Conservation (phyloP, 2,888 invertebrate genomes). For the Elaeidobius kamerunicus region DNA sequence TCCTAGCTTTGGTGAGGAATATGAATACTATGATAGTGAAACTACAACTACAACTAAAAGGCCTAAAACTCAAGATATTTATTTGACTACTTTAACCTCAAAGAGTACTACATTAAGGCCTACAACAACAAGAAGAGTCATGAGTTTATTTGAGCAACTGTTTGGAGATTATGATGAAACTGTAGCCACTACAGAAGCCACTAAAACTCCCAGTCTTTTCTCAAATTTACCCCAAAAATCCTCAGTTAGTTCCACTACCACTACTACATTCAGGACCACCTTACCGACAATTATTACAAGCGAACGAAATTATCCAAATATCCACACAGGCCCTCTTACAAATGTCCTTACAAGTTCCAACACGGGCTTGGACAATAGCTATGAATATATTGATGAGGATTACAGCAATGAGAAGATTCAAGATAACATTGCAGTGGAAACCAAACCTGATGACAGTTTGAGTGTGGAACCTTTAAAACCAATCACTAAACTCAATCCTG, state of each 20-base stretch:
- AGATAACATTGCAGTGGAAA: constrained; percentile 43
- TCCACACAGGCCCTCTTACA: constrained; percentile 34
- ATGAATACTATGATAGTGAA: constrained; percentile 38
- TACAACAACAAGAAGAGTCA: constrained; percentile 46
- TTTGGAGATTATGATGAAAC: constrained; percentile 49
- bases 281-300: constrained; percentile 22
- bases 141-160: constrained; percentile 49
- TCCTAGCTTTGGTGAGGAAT: constrained; percentile 45
- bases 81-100: constrained; percentile 38
- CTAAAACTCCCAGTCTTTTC: constrained; percentile 35
- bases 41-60: constrained; percentile 11
- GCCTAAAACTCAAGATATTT: constrained; percentile 36
- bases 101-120: constrained; percentile 40
- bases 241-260: constrained; percentile 1
- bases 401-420: constrained; percentile 39
- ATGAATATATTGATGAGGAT: constrained; percentile 42
- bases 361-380: constrained; percentile 40
- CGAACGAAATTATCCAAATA: constrained; percentile 31
- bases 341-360: constrained; percentile 39
- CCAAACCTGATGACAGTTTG: constrained; percentile 33
- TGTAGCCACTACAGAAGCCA: constrained; percentile 35
- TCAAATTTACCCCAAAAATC: constrained; percentile 32
- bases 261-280: constrained; percentile 27
- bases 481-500: constrained; percentile 21
- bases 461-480: constrained; percentile 34